These are phyloP conservation scores for Orius insidiosus DNA, from an alignment of 1,140 invertebrate genomes.

Conservation along the genomic window DNA sequence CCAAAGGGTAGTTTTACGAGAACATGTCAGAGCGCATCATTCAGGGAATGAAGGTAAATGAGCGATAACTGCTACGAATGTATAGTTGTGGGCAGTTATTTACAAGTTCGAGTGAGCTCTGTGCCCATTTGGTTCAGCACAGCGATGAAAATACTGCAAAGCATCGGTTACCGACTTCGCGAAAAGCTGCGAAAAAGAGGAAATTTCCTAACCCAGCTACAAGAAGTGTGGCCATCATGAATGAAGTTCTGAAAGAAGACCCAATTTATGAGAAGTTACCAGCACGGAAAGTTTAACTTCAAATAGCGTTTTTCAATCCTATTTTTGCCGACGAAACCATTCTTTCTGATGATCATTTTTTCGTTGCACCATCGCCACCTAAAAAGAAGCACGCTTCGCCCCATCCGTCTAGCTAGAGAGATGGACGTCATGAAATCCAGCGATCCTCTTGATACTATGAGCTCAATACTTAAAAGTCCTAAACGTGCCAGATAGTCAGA, in stretches of 20 bases:
- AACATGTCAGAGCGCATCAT: conserved; percentile 67
- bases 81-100: conserved; percentile 48
- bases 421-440: conserved; percentile 33
- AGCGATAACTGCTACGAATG: conserved; percentile 39
- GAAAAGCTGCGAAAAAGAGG: conserved; percentile 25
- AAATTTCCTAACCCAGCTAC: conserved; percentile 14
- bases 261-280: conserved; percentile 30
- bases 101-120: conserved; percentile 49
- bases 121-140: conserved; percentile 62
- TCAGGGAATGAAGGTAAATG: conserved; percentile 49
- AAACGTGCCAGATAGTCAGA: conserved; percentile 10
- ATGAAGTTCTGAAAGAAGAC: conserved; percentile 28
- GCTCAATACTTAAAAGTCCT: neutral
- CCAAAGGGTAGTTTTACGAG: conserved; percentile 59
- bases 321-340: conserved; percentile 5
- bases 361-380: conserved; percentile 19
- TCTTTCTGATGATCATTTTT: conserved; percentile 25
- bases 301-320: conserved; percentile 22
- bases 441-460: neutral
- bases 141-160: conserved; percentile 66
- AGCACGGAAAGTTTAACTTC: conserved; percentile 25
- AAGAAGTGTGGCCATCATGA: neutral
- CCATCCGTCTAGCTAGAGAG: conserved; percentile 42
- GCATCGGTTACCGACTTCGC: conserved; percentile 45
- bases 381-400: conserved; percentile 27